Evolutionary conservation across 92 coral and sea anemone species (phyloP).

Genomic region (Parazoanthus darwini): DNA sequence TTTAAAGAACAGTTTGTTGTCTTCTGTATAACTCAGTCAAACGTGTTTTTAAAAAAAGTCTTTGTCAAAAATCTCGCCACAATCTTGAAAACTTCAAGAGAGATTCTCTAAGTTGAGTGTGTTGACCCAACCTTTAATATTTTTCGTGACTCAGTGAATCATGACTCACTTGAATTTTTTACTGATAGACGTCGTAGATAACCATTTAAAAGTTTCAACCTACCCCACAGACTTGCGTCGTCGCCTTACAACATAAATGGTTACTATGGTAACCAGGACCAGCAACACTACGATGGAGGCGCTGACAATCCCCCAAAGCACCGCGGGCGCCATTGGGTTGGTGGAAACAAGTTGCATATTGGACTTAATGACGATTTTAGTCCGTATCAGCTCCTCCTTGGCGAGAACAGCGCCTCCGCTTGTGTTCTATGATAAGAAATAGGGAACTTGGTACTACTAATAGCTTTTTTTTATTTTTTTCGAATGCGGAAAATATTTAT

Average conservation of each 20-base stretch:
- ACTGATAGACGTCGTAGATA: background rate
- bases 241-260: slow-evolving; percentile 25
- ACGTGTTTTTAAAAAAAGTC: too few relatives aligned
- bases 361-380: slow-evolving; percentile 58
- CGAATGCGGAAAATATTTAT: too few relatives aligned
- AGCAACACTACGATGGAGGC: slow-evolving; percentile 44
- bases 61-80: too few relatives aligned
- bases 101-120: too few relatives aligned
- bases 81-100: too few relatives aligned
- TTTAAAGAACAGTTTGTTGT: too few relatives aligned
- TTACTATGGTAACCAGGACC: slow-evolving; percentile 41
- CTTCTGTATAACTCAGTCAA: too few relatives aligned
- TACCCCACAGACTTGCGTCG: slow-evolving; percentile 36
- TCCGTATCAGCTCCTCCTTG: slow-evolving; percentile 57
- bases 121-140: too few relatives aligned
- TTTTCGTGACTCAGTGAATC: too few relatives aligned
- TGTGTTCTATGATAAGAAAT: slow-evolving; percentile 27
- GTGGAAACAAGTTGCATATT: slow-evolving; percentile 10
- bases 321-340: slow-evolving; percentile 20
- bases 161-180: too few relatives aligned
- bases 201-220: background rate
- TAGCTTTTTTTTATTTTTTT: background rate
- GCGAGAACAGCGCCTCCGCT: slow-evolving; percentile 80
- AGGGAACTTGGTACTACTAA: background rate
- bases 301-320: slow-evolving; percentile 66